Percentiles rank a stretch among this genome's conserved stretches.
Conservation (phyloP, 1,140 invertebrate genomes). For the Bombus waltoni region DNA sequence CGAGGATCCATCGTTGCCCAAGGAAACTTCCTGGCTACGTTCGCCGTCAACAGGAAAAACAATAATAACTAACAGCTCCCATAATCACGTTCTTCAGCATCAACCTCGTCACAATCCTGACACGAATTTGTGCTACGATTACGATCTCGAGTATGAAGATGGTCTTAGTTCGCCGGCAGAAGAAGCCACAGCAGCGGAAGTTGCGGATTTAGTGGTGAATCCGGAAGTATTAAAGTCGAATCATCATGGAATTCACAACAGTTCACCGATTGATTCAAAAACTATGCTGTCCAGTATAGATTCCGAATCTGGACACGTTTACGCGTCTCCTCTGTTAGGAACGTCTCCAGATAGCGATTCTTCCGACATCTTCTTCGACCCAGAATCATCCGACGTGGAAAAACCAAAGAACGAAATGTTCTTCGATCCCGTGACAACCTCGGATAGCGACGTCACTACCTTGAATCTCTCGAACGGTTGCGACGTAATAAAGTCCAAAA, state of each 20-base stretch:
- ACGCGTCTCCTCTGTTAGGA: conserved; percentile 72
- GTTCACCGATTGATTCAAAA: conserved; percentile 73
- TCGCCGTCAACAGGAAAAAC: conserved; percentile 49
- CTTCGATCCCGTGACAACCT: conserved; percentile 71
- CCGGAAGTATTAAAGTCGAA: conserved; percentile 56
- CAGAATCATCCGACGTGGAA: conserved; percentile 77
- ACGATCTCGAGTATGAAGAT: conserved; percentile 84
- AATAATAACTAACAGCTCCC: conserved; percentile 71
- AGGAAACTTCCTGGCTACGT: conserved; percentile 73
- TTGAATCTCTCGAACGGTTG: conserved; percentile 49
- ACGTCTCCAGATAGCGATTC: conserved; percentile 78
- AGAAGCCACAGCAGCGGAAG: conserved; percentile 81
- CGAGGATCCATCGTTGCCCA: conserved; percentile 51
- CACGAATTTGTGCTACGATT: conserved; percentile 84
- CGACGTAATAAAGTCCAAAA: neutral
- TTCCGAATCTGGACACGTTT: conserved; percentile 83
- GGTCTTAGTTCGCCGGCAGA: conserved; percentile 87
- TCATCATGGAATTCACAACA: conserved; percentile 66
- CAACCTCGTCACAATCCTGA: conserved; percentile 80
- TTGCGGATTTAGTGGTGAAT: conserved; percentile 65
- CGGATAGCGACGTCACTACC: conserved; percentile 66
- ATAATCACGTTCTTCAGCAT: conserved; percentile 68
- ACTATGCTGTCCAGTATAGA: conserved; percentile 73
- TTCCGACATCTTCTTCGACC: conserved; percentile 84
- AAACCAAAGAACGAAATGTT: conserved; percentile 67